Evolutionary conservation across 2,888 invertebrate genomes (phyloP), one percentile per base, ranked within the genome.

Genomic region (Gibbula magus): DNA sequence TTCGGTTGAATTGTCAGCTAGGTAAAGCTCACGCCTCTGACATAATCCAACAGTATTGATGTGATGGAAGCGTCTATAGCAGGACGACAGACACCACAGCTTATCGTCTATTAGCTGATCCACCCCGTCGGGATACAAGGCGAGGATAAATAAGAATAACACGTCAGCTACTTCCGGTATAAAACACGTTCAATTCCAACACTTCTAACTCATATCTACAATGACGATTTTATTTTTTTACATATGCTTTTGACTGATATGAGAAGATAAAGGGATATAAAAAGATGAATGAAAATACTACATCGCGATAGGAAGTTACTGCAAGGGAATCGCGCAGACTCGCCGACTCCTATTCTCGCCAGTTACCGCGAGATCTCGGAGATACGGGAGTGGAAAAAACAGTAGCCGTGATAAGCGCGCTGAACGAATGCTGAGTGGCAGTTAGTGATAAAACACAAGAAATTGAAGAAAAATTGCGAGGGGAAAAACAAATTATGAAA

Each of bases 251-350:
- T 20, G 39, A 20, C 35, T 70, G 70, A 70, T 70, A 70, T 16
- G 35, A 32, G 10, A 4, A 70, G 70, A 70, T 70, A 70, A 39
- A 39, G 7, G 32, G 70, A 45, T 39, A 39, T 35, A 70, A 70
- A 70, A 70, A 70, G 70, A 70, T 70, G 70, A 70, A 70, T 70
- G 70, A 70, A 70, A 70, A 70, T 70, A 70, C 70, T 70, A 70
- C 70, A 70, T 70, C 35, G 32, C 18, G 70, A 70, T 70, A 70
- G 29, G 70, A 70, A 70, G 35, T 70, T 70, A 70, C 70, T 70
- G 70, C 29, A 70, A 20, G 20, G 39, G n/a, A 35, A 70, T 39
- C 70, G 20, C n/a, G 16, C 70, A 70, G 70, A 70, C 70, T 70
- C 39, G 29, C 20, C 39, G 70, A 32, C 70, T 70, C 70, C 70